phyloP scores from a whole-genome alignment of 2,888 invertebrate genomes.

The Amorpha juglandis region DNA sequence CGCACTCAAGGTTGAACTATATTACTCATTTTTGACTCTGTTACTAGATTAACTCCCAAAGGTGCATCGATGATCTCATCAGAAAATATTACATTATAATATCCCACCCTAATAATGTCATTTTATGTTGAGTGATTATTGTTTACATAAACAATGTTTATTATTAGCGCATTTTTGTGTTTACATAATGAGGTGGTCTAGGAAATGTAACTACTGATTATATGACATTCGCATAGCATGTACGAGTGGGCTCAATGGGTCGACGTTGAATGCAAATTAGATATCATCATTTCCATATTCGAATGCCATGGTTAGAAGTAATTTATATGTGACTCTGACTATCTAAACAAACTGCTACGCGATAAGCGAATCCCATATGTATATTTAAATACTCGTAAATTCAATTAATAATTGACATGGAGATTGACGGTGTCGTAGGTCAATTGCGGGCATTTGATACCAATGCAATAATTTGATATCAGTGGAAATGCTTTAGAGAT shows the following conservation, averaged over 20 bases:
- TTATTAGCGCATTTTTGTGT: slow-evolving; percentile 15
- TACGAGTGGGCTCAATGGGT: slow-evolving; percentile 6
- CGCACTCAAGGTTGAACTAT: slow-evolving; percentile 47
- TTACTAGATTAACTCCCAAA: slow-evolving; percentile 41
- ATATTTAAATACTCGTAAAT: background rate
- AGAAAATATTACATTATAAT: slow-evolving; percentile 30
- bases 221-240: background rate
- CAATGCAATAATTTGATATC: slow-evolving; percentile 1
- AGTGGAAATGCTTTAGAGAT: background rate
- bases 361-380: background rate
- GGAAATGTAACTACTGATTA: slow-evolving; percentile 10
- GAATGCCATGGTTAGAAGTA: background rate
- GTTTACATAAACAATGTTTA: slow-evolving; percentile 2
- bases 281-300: slow-evolving; percentile 11
- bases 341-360: background rate
- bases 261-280: slow-evolving; percentile 5
- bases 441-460: slow-evolving; percentile 6
- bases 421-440: slow-evolving; percentile 9
- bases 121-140: slow-evolving; percentile 1
- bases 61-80: slow-evolving; percentile 45
- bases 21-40: slow-evolving; percentile 55
- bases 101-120: background rate
- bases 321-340: background rate
- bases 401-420: slow-evolving; percentile 4
- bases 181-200: slow-evolving; percentile 1